Conservation (phyloP, 1,140 invertebrate species). For the Tetragonula clypearis region DNA sequence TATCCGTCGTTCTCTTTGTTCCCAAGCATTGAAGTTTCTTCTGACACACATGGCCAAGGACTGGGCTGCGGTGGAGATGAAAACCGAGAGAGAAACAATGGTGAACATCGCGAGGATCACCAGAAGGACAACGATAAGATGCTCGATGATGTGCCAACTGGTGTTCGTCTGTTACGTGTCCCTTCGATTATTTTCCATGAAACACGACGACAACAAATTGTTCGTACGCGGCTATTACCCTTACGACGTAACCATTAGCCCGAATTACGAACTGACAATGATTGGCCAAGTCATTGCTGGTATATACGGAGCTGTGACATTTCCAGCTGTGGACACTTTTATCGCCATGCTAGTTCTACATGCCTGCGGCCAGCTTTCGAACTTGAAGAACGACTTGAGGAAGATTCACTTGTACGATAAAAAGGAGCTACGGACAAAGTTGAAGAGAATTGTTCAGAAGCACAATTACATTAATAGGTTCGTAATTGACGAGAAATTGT, state of each 20-base stretch:
- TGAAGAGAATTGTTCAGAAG: constrained; percentile 35
- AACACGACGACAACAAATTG: neutral
- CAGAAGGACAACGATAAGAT: constrained; percentile 41
- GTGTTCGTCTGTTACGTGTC: neutral
- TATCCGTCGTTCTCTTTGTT: neutral
- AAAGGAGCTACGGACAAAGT: neutral
- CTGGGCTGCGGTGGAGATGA: constrained; percentile 10
- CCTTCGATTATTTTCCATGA: neutral
- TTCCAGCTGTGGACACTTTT: constrained; percentile 80
- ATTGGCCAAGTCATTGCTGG: constrained; percentile 75
- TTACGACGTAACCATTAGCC: constrained; percentile 76
- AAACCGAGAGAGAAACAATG: constrained; percentile 38
- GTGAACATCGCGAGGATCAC: constrained; percentile 24
- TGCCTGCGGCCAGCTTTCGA: constrained; percentile 77
- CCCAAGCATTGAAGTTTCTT: constrained; percentile 50
- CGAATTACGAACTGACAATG: constrained; percentile 81
- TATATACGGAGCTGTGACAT: constrained; percentile 72
- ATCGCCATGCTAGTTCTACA: constrained; percentile 79
- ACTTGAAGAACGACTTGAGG: neutral
- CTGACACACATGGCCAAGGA: constrained; percentile 49
- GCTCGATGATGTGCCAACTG: neutral
- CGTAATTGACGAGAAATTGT: neutral
- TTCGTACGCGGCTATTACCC: constrained; percentile 64
- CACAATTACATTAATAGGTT: constrained; percentile 62
- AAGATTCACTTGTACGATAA: neutral